Base-by-base conservation (phyloP, 2,888 invertebrate species). In the Pomacea canaliculata region DNA sequence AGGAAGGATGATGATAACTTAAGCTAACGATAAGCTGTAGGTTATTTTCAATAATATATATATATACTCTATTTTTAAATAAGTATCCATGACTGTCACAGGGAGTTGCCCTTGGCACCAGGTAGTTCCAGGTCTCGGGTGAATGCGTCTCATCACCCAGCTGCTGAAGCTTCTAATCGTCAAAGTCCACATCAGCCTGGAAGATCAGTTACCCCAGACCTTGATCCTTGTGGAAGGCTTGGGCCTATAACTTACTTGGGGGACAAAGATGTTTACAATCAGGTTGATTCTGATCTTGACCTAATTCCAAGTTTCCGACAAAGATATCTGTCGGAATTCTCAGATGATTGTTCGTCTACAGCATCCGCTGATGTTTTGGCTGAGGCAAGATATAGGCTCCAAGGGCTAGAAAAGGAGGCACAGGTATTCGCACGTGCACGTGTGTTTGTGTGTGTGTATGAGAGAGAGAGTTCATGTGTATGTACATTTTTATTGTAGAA, bases 361-460 rank as follows among this genome's bases (percentile, higher is more conserved):
- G 79, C 77, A 12, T 89, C 89, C 8, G 85, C 85, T 27, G 89
- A 89, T 76, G 82, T 90, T 60, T 84, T 90, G 49, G 85, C 85
- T 16, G 87, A 89, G 66, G 86, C 89, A 9, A 88, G 88, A 81
- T 85, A 87, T 73, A 82, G 90, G 78, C 83, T 90, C 63, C 82
- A 85, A 72, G 85, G 83, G 76, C 80, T 90, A 60, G 90, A 90
- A 73, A 86, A 84, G 70, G 90, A 90, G 74, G 89, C 89, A 16
- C 85, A 87, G 83, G 89, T 89, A 71, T n/a, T n/a, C 27, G 7
- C 10, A 12, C 8, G 10, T 63, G 63, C 10, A 27, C 2, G 63
- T 23, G 63, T 63, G 18, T 63, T 9, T 63, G 8, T 63, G 63
- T 23, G 10, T 10, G 10, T 7, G 12, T 12, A 63, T 63, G 23